Conservation (phyloP, 1,140 invertebrate species). For the Conus betulinus region DNA sequence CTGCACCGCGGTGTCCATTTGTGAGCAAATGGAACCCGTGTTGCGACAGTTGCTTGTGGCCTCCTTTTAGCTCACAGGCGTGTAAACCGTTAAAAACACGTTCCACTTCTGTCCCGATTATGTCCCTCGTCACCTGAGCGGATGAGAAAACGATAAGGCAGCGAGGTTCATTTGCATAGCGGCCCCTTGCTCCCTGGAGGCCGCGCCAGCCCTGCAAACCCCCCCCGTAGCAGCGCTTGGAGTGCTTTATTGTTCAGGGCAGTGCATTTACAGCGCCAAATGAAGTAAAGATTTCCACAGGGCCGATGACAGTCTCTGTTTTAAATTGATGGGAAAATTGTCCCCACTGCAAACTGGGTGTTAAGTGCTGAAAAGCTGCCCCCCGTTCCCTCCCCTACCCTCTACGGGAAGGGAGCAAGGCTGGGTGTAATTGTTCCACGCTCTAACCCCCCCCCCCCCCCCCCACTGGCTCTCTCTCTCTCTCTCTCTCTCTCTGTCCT, state of each 20-base stretch:
- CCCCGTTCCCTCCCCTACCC: no score
- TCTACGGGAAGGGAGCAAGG: neutral
- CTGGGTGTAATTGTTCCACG: neutral
- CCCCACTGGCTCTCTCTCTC: neutral
- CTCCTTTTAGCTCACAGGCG: neutral
- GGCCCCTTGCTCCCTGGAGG: neutral
- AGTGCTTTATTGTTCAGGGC: neutral
- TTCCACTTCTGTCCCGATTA: conserved; percentile 31
- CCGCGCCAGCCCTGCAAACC: neutral
- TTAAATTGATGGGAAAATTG: conserved; percentile 26
- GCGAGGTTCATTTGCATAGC: conserved; percentile 25
- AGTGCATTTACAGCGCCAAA: neutral
- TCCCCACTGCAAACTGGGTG: conserved; percentile 8
- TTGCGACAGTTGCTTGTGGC: neutral
- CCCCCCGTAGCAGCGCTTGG: neutral
- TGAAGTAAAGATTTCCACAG: conserved; percentile 5
- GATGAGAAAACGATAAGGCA: conserved; percentile 32
- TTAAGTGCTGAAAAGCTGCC: conserved; percentile 16
- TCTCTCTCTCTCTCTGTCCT: no score
- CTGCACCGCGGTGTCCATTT: conserved; percentile 21
- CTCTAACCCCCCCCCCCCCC: neutral
- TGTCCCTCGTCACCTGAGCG: conserved; percentile 28
- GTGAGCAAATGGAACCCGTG: conserved; percentile 20
- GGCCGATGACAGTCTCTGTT: conserved; percentile 12
- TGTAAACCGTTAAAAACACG: conserved; percentile 28